A percentile compares a stretch with the other conserved stretches of the same genome.
phyloP scores from a whole-genome alignment of 2,113 vertebrate genomes.

The Thryonomys swinderianus region DNA sequence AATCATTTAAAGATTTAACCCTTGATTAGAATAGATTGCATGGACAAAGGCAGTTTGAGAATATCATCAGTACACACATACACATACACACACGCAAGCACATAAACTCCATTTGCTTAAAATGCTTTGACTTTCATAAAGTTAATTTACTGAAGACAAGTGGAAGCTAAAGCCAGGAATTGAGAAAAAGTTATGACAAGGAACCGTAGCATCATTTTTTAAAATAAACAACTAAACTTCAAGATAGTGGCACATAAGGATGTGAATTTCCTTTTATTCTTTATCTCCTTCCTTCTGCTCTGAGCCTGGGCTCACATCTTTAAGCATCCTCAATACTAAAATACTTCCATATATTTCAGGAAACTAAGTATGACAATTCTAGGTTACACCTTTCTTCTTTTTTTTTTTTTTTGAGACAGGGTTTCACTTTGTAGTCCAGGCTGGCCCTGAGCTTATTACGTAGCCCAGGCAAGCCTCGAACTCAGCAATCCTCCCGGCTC shows the following conservation, averaged over 20 bases:
- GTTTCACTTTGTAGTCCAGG: too few species aligned
- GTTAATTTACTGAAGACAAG: not conserved
- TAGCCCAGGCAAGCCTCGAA: too few species aligned
- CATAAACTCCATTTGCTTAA: not conserved
- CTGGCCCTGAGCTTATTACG: too few species aligned
- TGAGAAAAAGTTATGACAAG: not conserved
- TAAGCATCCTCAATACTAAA: not conserved
- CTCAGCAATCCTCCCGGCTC: too few species aligned
- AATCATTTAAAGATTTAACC: not conserved
- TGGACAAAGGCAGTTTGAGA: not conserved
- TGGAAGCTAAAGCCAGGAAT: not conserved
- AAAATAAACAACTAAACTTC: not conserved
- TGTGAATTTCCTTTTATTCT: not conserved
- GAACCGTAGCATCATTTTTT: not conserved
- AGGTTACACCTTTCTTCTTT: slow-evolving; percentile 1
- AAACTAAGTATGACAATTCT: slow-evolving; percentile 1
- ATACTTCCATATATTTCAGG: not conserved
- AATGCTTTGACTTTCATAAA: too few species aligned
- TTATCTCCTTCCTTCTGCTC: not conserved
- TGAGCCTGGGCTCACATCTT: not conserved
- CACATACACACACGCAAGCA: too few species aligned
- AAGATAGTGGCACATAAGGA: too few species aligned
- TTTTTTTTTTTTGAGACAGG: too few species aligned
- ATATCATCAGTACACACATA: not conserved
- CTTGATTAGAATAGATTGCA: not conserved